Evolutionary conservation across 2,113 vertebrate genomes (phyloP).

Genomic region (Stigmatopora nigra): DNA sequence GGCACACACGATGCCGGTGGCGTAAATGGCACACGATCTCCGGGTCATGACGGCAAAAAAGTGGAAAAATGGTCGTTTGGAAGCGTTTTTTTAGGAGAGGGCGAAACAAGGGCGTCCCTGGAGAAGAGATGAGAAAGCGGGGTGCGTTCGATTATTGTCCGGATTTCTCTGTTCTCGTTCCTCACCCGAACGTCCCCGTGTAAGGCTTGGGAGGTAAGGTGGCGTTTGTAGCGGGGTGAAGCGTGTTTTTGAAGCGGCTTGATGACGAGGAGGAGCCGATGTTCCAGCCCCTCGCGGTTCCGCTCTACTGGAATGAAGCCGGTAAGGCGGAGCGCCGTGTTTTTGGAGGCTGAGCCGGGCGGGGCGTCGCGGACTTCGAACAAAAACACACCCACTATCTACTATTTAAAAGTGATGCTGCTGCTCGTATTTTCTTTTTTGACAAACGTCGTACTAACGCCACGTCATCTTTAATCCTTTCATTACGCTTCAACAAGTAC

Average conservation of each 20-base stretch:
- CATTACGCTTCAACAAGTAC: too few relatives aligned
- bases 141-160: not conserved
- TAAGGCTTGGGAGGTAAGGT: not conserved
- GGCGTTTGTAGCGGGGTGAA: not conserved
- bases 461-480: not conserved
- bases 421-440: not conserved
- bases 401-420: not conserved
- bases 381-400: not conserved
- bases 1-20: conserved; percentile 71
- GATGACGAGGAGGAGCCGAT: conserved; percentile 15
- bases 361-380: conserved; percentile 11
- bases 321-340: conserved; percentile 39
- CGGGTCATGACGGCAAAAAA: conserved; percentile 60
- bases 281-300: conserved; percentile 25
- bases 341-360: conserved; percentile 48
- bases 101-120: not conserved
- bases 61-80: conserved; percentile 5
- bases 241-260: conserved; percentile 8
- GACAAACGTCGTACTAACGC: not conserved
- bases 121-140: not conserved
- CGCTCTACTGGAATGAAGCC: conserved; percentile 44
- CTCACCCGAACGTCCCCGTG: not conserved
- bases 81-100: not conserved
- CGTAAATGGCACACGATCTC: conserved; percentile 74
- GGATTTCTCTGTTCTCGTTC: not conserved